Evolutionary conservation across 2,113 vertebrate genomes (phyloP), one percentile per base, ranked within the genome.

Genomic region (Gobio gobio): DNA sequence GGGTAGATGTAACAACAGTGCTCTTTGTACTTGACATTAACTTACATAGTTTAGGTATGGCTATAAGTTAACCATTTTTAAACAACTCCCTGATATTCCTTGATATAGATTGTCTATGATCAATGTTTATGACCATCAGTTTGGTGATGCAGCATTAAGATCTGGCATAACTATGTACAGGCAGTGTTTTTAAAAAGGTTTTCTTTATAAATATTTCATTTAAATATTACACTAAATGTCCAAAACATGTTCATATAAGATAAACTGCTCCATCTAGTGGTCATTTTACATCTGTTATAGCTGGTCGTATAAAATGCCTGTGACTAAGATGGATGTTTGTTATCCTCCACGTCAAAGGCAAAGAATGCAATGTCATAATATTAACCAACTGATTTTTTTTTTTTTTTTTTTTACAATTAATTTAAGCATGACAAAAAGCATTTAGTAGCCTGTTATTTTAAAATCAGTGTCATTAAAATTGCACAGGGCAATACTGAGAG

Each of bases 251-350:
- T 24, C 3, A 59, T 54, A 16, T 33, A 68, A 81, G 45, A 79
- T 79, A 45, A 61, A 61, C 40, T 33, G 43, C 78, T 20, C 59
- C 10, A 47, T 81, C 78, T 81, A 81, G 59, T 66, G 61, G 43
- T 49, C 5, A 29, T 59, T 58, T 13, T n/a, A 13, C 33, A 59
- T 22, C 36, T 45, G 6, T 24, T 59, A 22, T 56, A 40, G 36
- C 36, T n/a, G 68, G 36, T 10, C 4, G 10, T 40, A 12, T 2
- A 20, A 12, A 12, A 40, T 7, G 58, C 58, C n/a, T 61, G 58
- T 59, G 5, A n/a, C 56, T 4, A 14, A 56, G 18, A 6, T 22
- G 5, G 18, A 20, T 56, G 54, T 56, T 20, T 49, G 14, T 56
- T 56, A 9, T 8, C 20, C 54, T 56, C 54, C 18, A 13, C 12